Conservation (phyloP, 2,888 invertebrate species). For the Pristionchus entomophagus region DNA sequence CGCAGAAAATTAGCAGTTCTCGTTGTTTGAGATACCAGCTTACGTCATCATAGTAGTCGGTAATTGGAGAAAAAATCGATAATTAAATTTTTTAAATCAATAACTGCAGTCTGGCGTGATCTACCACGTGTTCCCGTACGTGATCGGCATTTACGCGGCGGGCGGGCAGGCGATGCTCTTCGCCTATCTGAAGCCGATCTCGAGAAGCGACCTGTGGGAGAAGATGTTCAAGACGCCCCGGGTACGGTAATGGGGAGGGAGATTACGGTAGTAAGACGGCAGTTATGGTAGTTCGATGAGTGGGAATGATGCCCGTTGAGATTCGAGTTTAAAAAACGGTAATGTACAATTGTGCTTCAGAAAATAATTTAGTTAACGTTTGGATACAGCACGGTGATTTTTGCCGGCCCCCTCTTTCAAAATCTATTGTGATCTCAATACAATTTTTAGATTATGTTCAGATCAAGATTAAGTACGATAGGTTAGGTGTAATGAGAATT, state of each 20-base stretch:
- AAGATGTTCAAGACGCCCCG: constrained; percentile 21
- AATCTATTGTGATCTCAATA: too few species aligned
- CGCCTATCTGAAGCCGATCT: constrained; percentile 51
- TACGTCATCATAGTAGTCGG: background rate
- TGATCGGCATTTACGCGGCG: constrained; percentile 59
- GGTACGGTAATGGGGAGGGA: background rate
- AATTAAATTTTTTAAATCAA: background rate
- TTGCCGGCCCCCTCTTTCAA: too few species aligned
- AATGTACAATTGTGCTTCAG: too few species aligned
- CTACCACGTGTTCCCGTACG: constrained; percentile 66
- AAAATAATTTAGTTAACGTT: too few species aligned
- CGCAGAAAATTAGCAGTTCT: too few species aligned
- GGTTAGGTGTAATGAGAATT: too few species aligned
- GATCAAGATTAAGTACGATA: too few species aligned
- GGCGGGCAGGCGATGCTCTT: constrained; percentile 65
- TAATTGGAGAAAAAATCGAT: background rate
- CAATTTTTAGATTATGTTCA: too few species aligned
- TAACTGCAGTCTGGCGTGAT: constrained; percentile 68
- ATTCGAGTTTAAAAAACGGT: too few species aligned
- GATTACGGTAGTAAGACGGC: background rate
- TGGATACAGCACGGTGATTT: too few species aligned
- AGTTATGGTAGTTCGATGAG: background rate
- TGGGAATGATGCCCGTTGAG: too few species aligned
- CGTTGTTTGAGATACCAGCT: too few species aligned
- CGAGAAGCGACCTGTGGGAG: constrained; percentile 29